phyloP scores from a whole-genome alignment of 2,797 vertebrate genomes.

The Triplophysa yarkandensis region DNA sequence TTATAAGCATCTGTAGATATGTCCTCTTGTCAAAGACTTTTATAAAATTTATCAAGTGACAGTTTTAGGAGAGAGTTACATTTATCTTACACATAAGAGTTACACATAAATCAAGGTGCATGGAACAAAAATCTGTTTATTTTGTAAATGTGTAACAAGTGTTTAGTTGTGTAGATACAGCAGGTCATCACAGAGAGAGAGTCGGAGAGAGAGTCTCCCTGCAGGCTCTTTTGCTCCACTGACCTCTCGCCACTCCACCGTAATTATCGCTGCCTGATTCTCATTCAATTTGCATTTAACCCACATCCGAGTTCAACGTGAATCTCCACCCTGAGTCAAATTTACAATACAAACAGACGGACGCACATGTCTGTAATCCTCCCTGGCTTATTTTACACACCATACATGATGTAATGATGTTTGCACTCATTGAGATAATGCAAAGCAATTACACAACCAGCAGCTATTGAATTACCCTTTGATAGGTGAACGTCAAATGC shows the following conservation, averaged over 20 bases:
- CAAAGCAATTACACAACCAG: conserved; percentile 4
- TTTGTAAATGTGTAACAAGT: not conserved
- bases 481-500: not conserved
- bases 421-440: not conserved
- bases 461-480: conserved; percentile 5
- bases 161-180: not conserved
- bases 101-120: no score
- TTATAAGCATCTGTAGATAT: no score
- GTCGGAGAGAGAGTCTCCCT: conserved; percentile 9
- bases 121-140: no score
- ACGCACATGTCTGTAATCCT: conserved; percentile 20
- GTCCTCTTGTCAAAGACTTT: not conserved
- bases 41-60: no score
- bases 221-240: conserved; percentile 52
- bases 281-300: conserved; percentile 61
- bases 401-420: not conserved
- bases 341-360: conserved; percentile 24
- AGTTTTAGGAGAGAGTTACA: no score
- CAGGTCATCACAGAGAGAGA: not conserved
- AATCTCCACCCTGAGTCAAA: conserved; percentile 47
- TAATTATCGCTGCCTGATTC: conserved; percentile 59
- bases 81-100: no score
- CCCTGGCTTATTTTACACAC: not conserved
- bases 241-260: conserved; percentile 47
- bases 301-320: conserved; percentile 59